Conservation (phyloP, 2,888 invertebrate genomes). For the Escarpia spicata region DNA sequence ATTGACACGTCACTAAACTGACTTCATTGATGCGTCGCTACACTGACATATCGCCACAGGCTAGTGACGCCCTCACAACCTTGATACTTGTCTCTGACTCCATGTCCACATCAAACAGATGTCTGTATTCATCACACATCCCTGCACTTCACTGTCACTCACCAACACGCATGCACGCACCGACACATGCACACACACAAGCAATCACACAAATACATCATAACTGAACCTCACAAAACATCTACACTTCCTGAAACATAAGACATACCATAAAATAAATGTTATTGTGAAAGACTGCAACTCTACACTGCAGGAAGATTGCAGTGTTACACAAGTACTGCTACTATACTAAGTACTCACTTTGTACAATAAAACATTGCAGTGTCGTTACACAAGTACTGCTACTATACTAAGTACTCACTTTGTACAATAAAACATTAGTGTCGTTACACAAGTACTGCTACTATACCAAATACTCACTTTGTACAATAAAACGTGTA, state of each 20-base stretch:
- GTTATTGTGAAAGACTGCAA: not conserved
- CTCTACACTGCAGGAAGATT: not conserved
- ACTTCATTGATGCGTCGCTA: too few species aligned
- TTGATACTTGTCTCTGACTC: not conserved
- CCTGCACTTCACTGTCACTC: not conserved
- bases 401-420: not conserved
- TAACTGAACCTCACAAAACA: not conserved
- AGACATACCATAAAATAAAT: not conserved
- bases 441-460: not conserved
- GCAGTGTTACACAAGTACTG: not conserved
- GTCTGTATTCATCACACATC: not conserved
- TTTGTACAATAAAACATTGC: not conserved
- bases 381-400: not conserved
- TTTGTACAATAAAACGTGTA: not conserved
- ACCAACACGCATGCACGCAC: not conserved
- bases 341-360: not conserved
- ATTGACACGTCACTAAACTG: not conserved
- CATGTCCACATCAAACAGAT: not conserved
- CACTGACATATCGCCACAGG: not conserved
- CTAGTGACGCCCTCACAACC: not conserved
- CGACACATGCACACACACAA: too few species aligned
- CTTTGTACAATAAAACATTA: not conserved
- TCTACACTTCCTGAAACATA: not conserved
- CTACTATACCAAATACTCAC: not conserved
- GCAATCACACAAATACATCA: not conserved